Evolutionary conservation across 2,888 invertebrate genomes (phyloP).

Genomic region (Zhuqinia jingwanae): DNA sequence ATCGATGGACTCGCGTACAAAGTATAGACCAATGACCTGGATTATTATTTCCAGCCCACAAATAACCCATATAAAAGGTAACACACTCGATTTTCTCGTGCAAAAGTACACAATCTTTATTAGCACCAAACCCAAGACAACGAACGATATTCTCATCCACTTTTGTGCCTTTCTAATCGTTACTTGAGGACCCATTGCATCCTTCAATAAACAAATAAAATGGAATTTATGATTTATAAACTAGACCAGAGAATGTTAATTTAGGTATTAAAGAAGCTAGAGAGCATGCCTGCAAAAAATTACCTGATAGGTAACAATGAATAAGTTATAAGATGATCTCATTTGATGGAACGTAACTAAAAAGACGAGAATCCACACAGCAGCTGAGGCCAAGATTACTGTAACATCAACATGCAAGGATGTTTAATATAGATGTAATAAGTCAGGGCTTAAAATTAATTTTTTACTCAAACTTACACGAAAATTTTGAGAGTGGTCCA

Average conservation of each 20-base stretch:
- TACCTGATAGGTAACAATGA: conserved; percentile 75
- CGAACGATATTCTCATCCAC: conserved; percentile 66
- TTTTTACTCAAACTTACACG: conserved; percentile 52
- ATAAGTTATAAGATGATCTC: conserved; percentile 70
- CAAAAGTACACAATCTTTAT: conserved; percentile 71
- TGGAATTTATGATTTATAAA: neutral
- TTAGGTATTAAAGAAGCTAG: too few relatives aligned
- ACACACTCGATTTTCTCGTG: conserved; percentile 40
- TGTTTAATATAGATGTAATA: too few relatives aligned
- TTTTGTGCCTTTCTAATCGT: conserved; percentile 67
- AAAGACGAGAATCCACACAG: conserved; percentile 70
- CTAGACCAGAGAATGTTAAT: too few relatives aligned
- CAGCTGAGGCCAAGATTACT: conserved; percentile 70
- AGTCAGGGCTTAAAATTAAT: neutral
- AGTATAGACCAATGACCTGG: conserved; percentile 72
- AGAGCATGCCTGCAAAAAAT: neutral
- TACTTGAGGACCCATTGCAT: conserved; percentile 72
- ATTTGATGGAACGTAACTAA: conserved; percentile 71
- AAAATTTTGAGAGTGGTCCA: conserved; percentile 69
- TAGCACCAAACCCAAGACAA: conserved; percentile 61
- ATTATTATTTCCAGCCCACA: conserved; percentile 69
- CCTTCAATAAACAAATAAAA: conserved; percentile 51
- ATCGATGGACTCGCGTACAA: conserved; percentile 74
- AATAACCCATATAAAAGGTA: conserved; percentile 70
- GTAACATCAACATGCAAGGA: conserved; percentile 15